Percentiles rank a stretch among this genome's conserved stretches.
Evolutionary conservation across 2,113 vertebrate genomes (phyloP).

Genomic region (Tupaia chinensis): DNA sequence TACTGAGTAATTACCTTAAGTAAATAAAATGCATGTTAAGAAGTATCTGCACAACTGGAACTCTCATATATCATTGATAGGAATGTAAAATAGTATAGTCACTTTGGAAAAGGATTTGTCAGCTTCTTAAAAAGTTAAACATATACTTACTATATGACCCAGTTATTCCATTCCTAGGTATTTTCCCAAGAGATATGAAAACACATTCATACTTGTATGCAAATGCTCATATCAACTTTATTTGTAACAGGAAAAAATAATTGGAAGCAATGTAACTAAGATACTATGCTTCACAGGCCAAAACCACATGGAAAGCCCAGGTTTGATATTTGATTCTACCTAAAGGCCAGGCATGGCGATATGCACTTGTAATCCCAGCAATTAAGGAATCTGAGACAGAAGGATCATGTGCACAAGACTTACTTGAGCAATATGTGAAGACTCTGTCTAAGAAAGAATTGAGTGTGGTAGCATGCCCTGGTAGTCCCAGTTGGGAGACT

Average conservation of each 20-base stretch:
- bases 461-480: no score
- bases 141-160: neutral
- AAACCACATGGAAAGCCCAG: no score
- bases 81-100: neutral
- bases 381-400: no score
- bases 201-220: neutral
- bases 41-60: neutral
- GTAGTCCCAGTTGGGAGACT: no score
- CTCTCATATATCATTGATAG: neutral
- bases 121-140: slow-evolving; percentile 17
- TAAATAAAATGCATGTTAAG: slow-evolving; percentile 44
- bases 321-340: no score
- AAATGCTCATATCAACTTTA: neutral
- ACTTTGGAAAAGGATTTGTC: slow-evolving; percentile 33
- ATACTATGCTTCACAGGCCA: no score
- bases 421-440: no score
- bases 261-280: neutral
- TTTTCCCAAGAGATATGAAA: slow-evolving; percentile 42
- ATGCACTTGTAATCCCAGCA: no score
- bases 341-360: no score
- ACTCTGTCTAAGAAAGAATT: no score
- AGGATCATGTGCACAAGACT: no score
- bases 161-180: neutral
- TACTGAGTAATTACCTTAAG: slow-evolving; percentile 11
- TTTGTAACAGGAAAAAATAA: neutral